phyloP scores from a whole-genome alignment of 2,113 vertebrate species.

The Isichthys henryi region DNA sequence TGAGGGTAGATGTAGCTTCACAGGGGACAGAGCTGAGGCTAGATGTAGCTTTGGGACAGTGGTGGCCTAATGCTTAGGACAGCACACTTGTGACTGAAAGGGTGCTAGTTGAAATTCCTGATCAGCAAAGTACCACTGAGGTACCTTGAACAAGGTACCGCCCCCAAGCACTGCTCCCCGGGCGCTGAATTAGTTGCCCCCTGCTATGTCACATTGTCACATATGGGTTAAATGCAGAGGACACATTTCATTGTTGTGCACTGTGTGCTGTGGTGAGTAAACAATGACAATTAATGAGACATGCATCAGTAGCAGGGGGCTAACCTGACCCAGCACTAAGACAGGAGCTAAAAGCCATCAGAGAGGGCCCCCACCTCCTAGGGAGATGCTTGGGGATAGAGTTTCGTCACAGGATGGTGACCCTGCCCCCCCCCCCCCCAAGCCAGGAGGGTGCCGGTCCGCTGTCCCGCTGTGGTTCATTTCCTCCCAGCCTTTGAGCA shows the following conservation, averaged over 20 bases:
- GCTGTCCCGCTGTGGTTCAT: neutral
- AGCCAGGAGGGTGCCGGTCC: neutral
- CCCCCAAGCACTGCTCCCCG: neutral
- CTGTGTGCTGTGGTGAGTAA: neutral
- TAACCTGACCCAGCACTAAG: neutral
- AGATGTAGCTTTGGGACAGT: neutral
- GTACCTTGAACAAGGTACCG: neutral
- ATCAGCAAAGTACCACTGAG: neutral
- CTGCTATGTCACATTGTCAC: neutral
- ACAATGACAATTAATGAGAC: too few species aligned
- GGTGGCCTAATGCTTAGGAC: neutral
- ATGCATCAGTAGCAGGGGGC: too few species aligned
- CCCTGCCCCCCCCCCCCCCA: neutral
- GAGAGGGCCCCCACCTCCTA: neutral
- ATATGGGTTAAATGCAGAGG: neutral
- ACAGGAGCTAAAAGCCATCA: neutral
- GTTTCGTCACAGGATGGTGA: conserved; percentile 2
- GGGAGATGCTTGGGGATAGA: neutral
- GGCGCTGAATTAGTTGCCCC: neutral
- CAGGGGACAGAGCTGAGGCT: neutral
- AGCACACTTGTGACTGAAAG: too few species aligned
- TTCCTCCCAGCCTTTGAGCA: neutral
- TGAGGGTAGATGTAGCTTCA: neutral
- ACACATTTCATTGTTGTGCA: neutral
- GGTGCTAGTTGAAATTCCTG: too few species aligned